A percentile compares a stretch with the other conserved stretches of the same genome.
Conservation (phyloP, 1,140 invertebrate species). For the Neodiprion pinetum region DNA sequence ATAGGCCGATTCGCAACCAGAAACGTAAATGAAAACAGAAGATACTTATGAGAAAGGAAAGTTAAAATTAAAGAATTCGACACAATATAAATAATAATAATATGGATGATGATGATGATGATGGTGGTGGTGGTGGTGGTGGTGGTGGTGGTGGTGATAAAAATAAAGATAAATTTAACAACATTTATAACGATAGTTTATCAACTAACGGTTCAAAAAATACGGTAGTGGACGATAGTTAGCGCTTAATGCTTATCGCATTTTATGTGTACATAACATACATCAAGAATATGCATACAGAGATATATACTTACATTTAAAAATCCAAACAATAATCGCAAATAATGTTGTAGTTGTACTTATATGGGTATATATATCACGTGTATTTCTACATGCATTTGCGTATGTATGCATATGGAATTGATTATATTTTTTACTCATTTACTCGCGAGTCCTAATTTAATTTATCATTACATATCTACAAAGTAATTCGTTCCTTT, state of each 20-base stretch:
- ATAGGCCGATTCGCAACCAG: background rate
- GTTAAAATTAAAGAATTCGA: background rate
- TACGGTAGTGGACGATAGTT: too few relatives aligned
- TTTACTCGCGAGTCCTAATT: background rate
- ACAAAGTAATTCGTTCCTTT: background rate
- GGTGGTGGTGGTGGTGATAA: too few relatives aligned
- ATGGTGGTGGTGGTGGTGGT: too few relatives aligned
- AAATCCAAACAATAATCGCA: background rate
- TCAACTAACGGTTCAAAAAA: too few relatives aligned
- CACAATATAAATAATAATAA: background rate
- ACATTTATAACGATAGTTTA: too few relatives aligned
- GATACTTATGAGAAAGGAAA: background rate
- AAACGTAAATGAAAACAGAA: background rate
- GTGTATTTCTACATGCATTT: background rate
- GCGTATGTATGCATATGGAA: too few relatives aligned
- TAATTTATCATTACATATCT: background rate
- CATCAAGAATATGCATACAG: background rate
- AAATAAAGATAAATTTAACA: too few relatives aligned
- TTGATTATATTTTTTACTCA: too few relatives aligned
- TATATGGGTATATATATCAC: background rate
- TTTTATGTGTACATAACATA: background rate
- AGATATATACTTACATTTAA: background rate
- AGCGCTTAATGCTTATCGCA: background rate
- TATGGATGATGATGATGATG: background rate
- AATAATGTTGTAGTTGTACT: background rate